These are phyloP conservation scores for Grallaria varia DNA, from an alignment of 2,113 vertebrate genomes.

Conservation along the genomic window DNA sequence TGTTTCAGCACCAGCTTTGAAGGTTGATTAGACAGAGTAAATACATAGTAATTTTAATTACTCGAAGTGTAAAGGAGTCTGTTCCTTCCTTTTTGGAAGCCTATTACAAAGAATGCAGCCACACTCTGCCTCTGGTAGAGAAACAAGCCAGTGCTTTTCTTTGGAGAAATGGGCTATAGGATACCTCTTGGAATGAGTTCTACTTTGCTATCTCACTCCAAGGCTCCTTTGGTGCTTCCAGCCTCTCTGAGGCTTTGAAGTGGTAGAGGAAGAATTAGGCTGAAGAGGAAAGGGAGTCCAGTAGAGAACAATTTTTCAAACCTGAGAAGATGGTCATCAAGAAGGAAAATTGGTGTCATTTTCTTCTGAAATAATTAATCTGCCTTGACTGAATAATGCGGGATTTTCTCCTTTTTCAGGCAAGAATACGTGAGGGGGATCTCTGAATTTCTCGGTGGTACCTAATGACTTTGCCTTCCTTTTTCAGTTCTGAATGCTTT, in stretches of 20 bases:
- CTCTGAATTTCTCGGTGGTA: not conserved
- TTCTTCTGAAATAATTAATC: not conserved
- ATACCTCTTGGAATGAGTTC: not conserved
- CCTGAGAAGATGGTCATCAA: not conserved
- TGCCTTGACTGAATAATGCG: not conserved
- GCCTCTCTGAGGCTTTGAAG: not conserved
- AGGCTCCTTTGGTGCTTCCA: not conserved
- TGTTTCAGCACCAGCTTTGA: not conserved
- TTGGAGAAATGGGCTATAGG: not conserved
- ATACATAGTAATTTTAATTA: not conserved
- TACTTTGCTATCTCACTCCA: not conserved
- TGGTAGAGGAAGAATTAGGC: not conserved
- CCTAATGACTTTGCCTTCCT: not conserved
- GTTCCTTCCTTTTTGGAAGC: not conserved
- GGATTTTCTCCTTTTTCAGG: not conserved
- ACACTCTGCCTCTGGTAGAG: not conserved
- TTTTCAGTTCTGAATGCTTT: conserved; percentile 89
- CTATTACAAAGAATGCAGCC: not conserved
- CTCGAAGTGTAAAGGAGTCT: not conserved
- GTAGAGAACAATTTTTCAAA: not conserved
- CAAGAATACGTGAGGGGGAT: not conserved
- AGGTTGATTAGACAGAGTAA: not conserved
- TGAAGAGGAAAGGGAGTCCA: not conserved
- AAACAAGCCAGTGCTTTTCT: not conserved
- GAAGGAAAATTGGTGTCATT: not conserved